A percentile compares a stretch with the other conserved stretches of the same genome.
Conservation (phyloP, 2,888 invertebrate species). For the Philonicus albiceps region DNA sequence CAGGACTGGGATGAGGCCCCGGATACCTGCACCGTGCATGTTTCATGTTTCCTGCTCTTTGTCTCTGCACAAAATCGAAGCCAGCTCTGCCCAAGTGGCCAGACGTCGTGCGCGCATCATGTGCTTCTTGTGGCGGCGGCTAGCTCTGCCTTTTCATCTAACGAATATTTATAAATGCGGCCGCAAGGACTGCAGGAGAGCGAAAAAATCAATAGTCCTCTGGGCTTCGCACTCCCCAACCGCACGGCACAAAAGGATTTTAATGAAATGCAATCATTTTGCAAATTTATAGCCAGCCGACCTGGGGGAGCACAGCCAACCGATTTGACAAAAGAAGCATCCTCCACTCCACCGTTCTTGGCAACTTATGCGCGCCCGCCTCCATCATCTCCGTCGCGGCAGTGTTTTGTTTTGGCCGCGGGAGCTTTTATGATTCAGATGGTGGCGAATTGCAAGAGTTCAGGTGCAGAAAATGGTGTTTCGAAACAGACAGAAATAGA, state of each 20-base stretch:
- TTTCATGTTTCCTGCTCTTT: conserved; percentile 21
- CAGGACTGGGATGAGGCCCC: not conserved
- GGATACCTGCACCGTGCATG: not conserved
- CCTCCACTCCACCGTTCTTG: not conserved
- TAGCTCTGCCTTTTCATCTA: conserved; percentile 4
- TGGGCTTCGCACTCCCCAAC: not conserved
- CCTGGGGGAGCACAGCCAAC: not conserved
- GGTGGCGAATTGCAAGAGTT: not conserved
- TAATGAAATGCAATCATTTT: conserved; percentile 2
- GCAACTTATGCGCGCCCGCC: not conserved
- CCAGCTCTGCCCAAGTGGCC: conserved; percentile 1
- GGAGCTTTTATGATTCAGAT: not conserved
- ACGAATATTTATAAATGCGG: conserved; percentile 14
- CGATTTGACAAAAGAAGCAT: not conserved
- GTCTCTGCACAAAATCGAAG: not conserved
- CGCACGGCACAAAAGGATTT: not conserved
- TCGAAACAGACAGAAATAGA: not conserved
- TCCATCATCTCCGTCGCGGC: not conserved
- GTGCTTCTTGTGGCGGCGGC: not conserved
- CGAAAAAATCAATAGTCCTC: conserved; percentile 12
- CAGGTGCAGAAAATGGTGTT: not conserved
- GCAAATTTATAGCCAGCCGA: not conserved
- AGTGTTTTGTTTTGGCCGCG: not conserved
- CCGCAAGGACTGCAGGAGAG: not conserved
- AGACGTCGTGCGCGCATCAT: conserved; percentile 23